Evolutionary conservation across 2,113 vertebrate species (phyloP), one percentile per base, ranked within the genome.

Genomic region (Oreochromis niloticus): DNA sequence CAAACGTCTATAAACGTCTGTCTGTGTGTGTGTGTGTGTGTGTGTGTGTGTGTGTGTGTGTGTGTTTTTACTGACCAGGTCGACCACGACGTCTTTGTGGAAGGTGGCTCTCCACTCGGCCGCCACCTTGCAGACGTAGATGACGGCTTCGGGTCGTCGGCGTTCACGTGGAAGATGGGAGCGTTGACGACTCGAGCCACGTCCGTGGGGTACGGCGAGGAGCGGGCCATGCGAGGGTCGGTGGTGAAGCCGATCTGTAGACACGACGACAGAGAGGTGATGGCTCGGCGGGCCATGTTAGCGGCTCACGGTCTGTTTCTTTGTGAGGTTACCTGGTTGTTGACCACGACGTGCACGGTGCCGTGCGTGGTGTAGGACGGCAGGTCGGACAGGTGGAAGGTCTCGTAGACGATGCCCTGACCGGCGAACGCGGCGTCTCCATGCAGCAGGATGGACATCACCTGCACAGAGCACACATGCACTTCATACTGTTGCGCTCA

Each of bases 71-170:
- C 96, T 91, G 87, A 99, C 99, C 98, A 99, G 95, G 93, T 99
- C 99, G n/a, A 99, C 98, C 50, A 99, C 99, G 34, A 99, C 99
- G 0, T 99, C 99, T 90, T 99, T 99, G 91, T 99, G 98, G 95
- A 99, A 99, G 46, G 98, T 98, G 93, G 97, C 97, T 46, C 99
- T 95, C 99, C 99, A 99, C 90, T 99, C 98, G 0, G 99, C 98
- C 0, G 99, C 99, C 92, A 99, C 98, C 3, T 98, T 98, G 94
- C 99, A 99, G 32, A 99, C 99, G 0, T 99, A 99, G 93, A 98
- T 97, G 1, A 99, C 99, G 0, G 99, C 99, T 88, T 99, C 99
- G 0, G 99, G 95, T 99, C 99, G 0, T 99, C 99, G 0, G 98
- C 97, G 0, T 99, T 99, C 81, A 99, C 99, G 0, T 99, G 99